Conservation (phyloP, 2,888 invertebrate species). For the Epistrophella euchroma region DNA sequence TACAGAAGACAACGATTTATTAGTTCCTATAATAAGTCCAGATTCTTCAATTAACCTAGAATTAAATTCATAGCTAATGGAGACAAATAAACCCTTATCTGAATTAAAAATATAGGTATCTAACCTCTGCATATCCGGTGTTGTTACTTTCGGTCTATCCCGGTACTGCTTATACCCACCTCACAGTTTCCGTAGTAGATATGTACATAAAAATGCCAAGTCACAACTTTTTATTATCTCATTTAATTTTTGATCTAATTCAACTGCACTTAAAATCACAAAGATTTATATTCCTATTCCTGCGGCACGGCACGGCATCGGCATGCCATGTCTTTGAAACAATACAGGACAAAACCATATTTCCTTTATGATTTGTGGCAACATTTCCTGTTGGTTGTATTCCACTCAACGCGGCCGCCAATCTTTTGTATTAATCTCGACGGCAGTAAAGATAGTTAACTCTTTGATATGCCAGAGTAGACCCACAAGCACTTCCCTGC, state of each 20-base stretch:
- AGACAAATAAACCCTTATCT: background rate
- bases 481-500: slow-evolving; percentile 39
- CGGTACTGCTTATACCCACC: background rate
- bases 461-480: slow-evolving; percentile 30
- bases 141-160: background rate
- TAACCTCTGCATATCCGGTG: background rate
- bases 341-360: slow-evolving; percentile 33
- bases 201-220: background rate
- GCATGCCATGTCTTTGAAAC: slow-evolving; percentile 6
- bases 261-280: slow-evolving; percentile 25
- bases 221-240: background rate
- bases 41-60: background rate
- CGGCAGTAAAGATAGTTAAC: slow-evolving; percentile 58
- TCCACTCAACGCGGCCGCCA: slow-evolving; percentile 57
- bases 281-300: slow-evolving; percentile 8
- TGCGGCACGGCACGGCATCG: too few species aligned
- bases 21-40: background rate
- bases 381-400: slow-evolving; percentile 67
- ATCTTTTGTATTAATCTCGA: slow-evolving; percentile 64
- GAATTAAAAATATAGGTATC: background rate
- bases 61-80: too few species aligned
- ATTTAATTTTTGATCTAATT: slow-evolving; percentile 20
- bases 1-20: background rate
- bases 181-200: background rate
- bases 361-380: slow-evolving; percentile 60